Evolutionary conservation across 2,113 vertebrate species (phyloP).

Genomic region (Elachura formosa): DNA sequence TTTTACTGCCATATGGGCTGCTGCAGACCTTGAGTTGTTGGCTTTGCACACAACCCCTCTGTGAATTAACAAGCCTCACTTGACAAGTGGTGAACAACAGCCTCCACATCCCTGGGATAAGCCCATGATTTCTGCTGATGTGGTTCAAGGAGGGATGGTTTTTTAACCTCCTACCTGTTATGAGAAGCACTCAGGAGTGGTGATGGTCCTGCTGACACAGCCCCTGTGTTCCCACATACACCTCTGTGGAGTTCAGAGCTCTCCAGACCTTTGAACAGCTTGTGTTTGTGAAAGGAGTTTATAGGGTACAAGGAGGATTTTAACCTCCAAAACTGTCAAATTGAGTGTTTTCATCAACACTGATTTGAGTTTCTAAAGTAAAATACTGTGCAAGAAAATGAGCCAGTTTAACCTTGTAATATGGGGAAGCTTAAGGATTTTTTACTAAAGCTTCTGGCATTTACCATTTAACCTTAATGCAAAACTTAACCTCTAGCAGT

Average conservation of each 20-base stretch:
- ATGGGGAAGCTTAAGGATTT: background rate
- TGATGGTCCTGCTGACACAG: background rate
- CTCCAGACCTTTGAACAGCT: background rate
- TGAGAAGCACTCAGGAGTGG: background rate
- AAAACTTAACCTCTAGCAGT: background rate
- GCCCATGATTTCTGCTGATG: background rate
- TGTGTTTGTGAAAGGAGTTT: background rate
- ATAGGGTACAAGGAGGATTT: background rate
- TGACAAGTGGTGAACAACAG: fast-evolving
- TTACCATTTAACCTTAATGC: background rate
- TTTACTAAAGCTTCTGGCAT: background rate
- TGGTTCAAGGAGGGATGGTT: background rate
- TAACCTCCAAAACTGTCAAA: background rate
- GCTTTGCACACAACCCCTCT: background rate
- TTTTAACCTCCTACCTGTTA: background rate
- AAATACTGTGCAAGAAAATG: background rate
- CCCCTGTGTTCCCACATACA: background rate
- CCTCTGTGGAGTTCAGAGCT: background rate
- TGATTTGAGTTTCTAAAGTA: background rate
- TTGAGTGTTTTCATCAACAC: background rate
- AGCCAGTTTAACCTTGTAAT: background rate
- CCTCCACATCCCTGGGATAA: background rate
- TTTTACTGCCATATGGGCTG: constrained; percentile 34
- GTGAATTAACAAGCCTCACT: background rate
- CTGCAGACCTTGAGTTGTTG: background rate